These are phyloP conservation scores for Heterodera filipjevi DNA, from an alignment of 2,888 invertebrate genomes.

Conservation along the genomic window DNA sequence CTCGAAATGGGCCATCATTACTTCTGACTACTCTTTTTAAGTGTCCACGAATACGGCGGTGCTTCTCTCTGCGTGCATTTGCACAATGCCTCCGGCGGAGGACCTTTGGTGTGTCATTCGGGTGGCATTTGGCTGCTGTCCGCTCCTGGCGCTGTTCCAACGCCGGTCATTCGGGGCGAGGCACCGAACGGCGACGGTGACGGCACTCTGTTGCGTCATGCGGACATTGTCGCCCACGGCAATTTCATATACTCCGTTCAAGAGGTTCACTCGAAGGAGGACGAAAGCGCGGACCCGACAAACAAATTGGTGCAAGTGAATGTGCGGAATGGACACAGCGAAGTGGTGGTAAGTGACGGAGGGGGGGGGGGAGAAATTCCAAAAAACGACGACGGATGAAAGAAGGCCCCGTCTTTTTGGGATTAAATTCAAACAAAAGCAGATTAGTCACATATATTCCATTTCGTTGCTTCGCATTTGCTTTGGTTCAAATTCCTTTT, in stretches of 20 bases:
- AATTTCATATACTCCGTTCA: constrained; percentile 29
- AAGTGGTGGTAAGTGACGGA: constrained; percentile 15
- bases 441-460: neutral
- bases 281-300: constrained; percentile 22
- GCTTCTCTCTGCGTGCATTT: constrained; percentile 58
- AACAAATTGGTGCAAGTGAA: constrained; percentile 30
- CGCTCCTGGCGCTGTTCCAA: constrained; percentile 23
- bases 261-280: constrained; percentile 22
- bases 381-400: neutral
- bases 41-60: constrained; percentile 68
- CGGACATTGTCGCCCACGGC: constrained; percentile 26
- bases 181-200: neutral
- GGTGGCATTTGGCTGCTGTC: constrained; percentile 23
- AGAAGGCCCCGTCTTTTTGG: too few species aligned
- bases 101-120: constrained; percentile 11
- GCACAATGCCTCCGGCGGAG: neutral
- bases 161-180: constrained; percentile 9
- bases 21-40: neutral
- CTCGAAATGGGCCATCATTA: neutral
- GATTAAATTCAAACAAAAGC: too few species aligned
- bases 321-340: neutral
- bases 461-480: too few species aligned
- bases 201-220: constrained; percentile 27
- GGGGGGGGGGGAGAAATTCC: neutral
- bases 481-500: too few species aligned